Evolutionary conservation across 2,888 invertebrate genomes (phyloP), one percentile per base, ranked within the genome.

Genomic region (Acleris emargana): DNA sequence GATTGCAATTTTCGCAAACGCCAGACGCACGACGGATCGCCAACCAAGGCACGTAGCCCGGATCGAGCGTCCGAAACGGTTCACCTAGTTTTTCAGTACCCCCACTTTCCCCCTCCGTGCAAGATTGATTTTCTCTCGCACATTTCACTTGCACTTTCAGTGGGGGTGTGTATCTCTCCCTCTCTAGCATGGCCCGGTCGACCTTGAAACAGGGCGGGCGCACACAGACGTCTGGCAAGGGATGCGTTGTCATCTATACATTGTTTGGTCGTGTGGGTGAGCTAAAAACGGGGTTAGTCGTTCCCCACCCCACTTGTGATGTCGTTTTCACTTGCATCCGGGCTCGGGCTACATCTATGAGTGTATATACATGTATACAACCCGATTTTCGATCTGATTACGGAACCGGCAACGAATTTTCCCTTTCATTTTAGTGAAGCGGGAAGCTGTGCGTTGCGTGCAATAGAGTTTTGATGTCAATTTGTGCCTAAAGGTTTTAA

Each of bases 51-150:
- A 80, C 83, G 80, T 77, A 79, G 69, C 69, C 71, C 71, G 73
- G 73, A 76, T 72, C 77, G 76, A 78, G 76, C 76, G 81, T 80
- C 82, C 79, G 78, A 79, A 81, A 76, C 79, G 84, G 81, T 87
- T 91, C 91, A 91, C 91, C 91, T 92, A 92, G 89, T 91, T 91
- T 87, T 86, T 84, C 87, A 82, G 76, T 69, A 68, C 71, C 73
- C 69, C 74, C 73, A 73, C 82, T 62, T 61, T 50, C 82, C 83
- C 82, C 77, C 84, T 82, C 87, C 87, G 79, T 92, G 91, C 91
- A 91, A 91, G 89, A 92, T 91, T 91, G 92, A 92, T 91, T 91
- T 91, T 91, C 89, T 86, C 82, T 87, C 87, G 74, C 86, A 83
- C 86, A 88, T 88, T 87, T 88, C 86, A 82, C 92, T 89, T 92